Evolutionary conservation across 2,113 vertebrate species (phyloP), one percentile per base, ranked within the genome.

Genomic region (Dasypus novemcinctus): DNA sequence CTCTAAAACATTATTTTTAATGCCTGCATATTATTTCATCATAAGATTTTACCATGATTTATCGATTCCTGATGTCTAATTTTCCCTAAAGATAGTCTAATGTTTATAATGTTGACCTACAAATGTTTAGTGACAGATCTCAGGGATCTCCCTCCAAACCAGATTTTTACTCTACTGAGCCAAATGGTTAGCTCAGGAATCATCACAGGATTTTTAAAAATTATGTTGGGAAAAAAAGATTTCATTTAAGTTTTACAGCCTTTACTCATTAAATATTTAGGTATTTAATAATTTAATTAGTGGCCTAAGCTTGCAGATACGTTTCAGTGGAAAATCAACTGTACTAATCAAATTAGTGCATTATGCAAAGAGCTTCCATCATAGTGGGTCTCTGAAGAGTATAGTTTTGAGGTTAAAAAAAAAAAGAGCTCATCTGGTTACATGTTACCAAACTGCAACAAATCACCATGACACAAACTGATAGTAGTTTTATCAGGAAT

Each of bases 281-380:
- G 89, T 71, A 68, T 46, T 87, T 84, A 79, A 31, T 27, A 46
- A 4, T 87, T 11, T 76, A 27, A 69, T 61, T 36, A 69, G 69
- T 71, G 29, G 14, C 8, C 21, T 75, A 68, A 43, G 59, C 83
- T 72, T 93, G 2, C 59, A 96, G 91, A 25, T 90, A 72, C 17
- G 25, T 92, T 97, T 97, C 92, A n/a, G 89, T 97, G 89, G 0
- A 97, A 91, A 96, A 84, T 81, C 75, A 93, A 87, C 41, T 41
- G 7, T 81, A 9, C 69, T 97, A 79, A 91, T 95, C 83, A 97
- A 91, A 31, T 49, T 0, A 29, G 18, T 33, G 29, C 36, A 66
- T 90, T 96, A 87, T 92, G 66, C 38, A 92, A 94, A 94, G n/a
- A 95, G 25, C 1, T 61, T 78, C 88, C 74, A 46, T 95, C 63